Base-by-base conservation (phyloP, 2,797 vertebrate genomes). In the Cephalopachus bancanus region DNA sequence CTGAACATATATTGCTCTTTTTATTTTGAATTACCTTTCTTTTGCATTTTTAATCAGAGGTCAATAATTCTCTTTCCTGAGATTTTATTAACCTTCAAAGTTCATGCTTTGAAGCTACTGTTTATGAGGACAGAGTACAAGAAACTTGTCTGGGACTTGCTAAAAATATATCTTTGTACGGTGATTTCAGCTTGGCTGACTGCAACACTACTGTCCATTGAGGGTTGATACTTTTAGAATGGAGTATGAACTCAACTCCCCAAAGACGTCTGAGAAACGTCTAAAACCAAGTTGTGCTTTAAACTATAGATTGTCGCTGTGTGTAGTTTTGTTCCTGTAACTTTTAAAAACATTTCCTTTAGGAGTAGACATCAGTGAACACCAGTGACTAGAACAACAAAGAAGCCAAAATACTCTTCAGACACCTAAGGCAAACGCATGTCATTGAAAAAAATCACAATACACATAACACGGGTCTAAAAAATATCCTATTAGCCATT, bases 191-290 rank as follows among this genome's bases (percentile, higher is more conserved):
- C 75, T 72, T 80, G 51, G 49, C 64, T 89, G 64, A 49, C 65
- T 64, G 15, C 20, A 57, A n/a, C 65, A n/a, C 67, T 20, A 9
- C 69, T 0, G n/a, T 69, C 83, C 87, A 71, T 28, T 55, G 91
- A 89, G 72, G 72, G 37, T 10, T 92, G 67, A 76, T 84, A 22
- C 72, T 79, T 83, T 96, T 30, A 44, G 62, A 97, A 85, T 62
- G 33, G 87, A 90, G 79, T 93, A 51, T 92, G 92, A 96, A 92
- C 80, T 96, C 49, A 83, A 24, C 80, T 96, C 96, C 91, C 96
- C 33, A 74, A 83, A 95, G 94, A 60, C 75, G 51, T 59, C 79
- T 69, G 75, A 88, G 95, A 83, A 95, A 88, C 59, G 84, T 89
- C 88, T 97, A 79, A 79, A 72, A 91, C 93, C 60, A 85, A 95